A percentile compares a stretch with the other conserved stretches of the same genome.
Conservation (phyloP, 2,113 vertebrate species). For the Vidua chalybeata region DNA sequence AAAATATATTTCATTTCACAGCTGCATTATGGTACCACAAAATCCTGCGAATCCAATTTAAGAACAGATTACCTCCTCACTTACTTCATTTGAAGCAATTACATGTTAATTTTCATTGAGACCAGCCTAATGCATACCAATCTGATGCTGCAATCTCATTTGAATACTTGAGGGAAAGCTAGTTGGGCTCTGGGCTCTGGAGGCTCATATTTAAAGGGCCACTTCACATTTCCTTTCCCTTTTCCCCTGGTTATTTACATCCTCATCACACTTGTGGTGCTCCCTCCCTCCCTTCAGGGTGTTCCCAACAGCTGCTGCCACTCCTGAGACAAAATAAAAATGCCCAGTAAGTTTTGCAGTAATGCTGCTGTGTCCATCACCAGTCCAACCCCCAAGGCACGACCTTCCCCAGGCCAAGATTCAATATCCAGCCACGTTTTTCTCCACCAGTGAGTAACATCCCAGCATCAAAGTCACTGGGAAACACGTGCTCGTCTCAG, state of each 20-base stretch:
- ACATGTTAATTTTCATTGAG: conserved; percentile 90
- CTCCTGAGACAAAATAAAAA: background rate
- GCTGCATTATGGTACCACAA: conserved; percentile 87
- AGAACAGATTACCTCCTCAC: conserved; percentile 90
- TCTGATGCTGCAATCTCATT: conserved; percentile 84
- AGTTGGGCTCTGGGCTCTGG: conserved; percentile 70
- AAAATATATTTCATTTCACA: conserved; percentile 85
- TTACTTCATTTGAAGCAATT: conserved; percentile 91
- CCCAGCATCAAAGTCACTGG: background rate
- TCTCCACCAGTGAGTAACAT: background rate
- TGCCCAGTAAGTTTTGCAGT: background rate
- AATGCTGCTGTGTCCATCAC: background rate
- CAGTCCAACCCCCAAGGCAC: background rate
- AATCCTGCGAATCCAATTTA: conserved; percentile 89
- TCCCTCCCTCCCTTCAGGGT: background rate
- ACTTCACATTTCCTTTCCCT: conserved; percentile 71
- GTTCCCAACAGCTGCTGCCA: conserved; percentile 6
- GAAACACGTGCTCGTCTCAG: background rate
- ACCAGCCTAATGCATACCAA: conserved; percentile 89
- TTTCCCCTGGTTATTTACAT: conserved; percentile 20
- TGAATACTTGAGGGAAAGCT: conserved; percentile 82
- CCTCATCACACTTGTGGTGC: background rate
- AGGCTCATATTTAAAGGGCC: conserved; percentile 80
- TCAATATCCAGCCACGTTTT: rapidly evolving
- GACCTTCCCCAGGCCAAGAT: background rate